phyloP scores from a whole-genome alignment of 2,113 vertebrate species.

The Neotragus moschatus region DNA sequence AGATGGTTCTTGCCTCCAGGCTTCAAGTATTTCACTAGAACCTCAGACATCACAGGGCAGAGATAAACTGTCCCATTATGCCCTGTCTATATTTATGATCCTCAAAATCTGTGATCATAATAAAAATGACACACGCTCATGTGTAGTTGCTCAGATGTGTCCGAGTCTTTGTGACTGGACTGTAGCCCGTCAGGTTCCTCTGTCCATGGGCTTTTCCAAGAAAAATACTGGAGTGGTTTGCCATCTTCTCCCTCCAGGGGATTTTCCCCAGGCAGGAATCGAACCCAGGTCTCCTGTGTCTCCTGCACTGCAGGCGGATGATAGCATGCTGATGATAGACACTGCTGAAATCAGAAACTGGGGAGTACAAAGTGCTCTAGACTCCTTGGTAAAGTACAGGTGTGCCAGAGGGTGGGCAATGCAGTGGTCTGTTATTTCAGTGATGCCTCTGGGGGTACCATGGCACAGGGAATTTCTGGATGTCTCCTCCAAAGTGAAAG shows the following conservation, averaged over 20 bases:
- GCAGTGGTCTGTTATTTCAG: neutral
- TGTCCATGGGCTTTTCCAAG: neutral
- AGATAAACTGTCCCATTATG: neutral
- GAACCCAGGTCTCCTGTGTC: neutral
- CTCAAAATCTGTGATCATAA: neutral
- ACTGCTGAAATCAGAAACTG: neutral
- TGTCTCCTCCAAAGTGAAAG: neutral
- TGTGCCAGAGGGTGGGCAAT: neutral
- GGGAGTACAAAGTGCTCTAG: neutral
- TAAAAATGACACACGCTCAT: neutral
- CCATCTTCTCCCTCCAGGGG: neutral
- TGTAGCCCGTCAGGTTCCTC: neutral
- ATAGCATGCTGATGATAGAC: neutral
- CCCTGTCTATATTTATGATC: neutral
- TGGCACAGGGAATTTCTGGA: neutral
- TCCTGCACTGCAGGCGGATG: neutral
- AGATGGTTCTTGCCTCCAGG: neutral
- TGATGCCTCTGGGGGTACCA: neutral
- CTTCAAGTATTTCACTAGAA: neutral
- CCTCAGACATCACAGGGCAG: neutral
- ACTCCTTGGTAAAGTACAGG: neutral
- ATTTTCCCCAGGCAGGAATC: neutral
- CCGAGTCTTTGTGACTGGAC: neutral
- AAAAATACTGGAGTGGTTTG: neutral
- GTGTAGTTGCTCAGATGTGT: neutral